Percentiles rank a stretch among this genome's conserved stretches.
These are phyloP conservation scores for Crepidodera aurea DNA, from an alignment of 2,888 invertebrate genomes.

Conservation along the genomic window DNA sequence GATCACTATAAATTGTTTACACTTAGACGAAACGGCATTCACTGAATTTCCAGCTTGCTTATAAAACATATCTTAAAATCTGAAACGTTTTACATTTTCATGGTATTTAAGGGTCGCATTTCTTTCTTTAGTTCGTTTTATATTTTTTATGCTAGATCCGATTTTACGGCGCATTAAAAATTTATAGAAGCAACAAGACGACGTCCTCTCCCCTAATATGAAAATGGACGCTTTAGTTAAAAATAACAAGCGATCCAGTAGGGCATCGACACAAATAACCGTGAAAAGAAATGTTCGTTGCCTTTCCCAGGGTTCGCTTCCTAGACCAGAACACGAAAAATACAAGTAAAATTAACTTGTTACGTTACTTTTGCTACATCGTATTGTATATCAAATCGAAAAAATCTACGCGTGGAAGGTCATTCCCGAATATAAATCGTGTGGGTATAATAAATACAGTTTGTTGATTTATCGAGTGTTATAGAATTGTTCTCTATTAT, in stretches of 20 bases:
- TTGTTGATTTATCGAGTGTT: not conserved
- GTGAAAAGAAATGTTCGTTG: not conserved
- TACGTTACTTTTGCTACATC: not conserved
- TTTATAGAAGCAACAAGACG: not conserved
- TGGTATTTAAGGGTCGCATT: too few species aligned
- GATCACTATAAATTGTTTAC: too few species aligned
- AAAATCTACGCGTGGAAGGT: conserved; percentile 13
- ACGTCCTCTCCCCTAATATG: not conserved
- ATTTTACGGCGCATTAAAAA: too few species aligned
- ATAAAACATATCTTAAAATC: too few species aligned
- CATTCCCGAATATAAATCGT: conserved; percentile 7
- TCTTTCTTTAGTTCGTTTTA: too few species aligned
- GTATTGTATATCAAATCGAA: conserved; percentile 10
- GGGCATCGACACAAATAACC: conserved; percentile 8
- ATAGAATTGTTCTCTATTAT: not conserved
- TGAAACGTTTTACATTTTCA: too few species aligned
- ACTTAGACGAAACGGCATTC: too few species aligned
- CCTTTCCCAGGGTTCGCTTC: conserved; percentile 6
- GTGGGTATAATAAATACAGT: not conserved
- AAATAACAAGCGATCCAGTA: conserved; percentile 10
- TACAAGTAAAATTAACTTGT: conserved; percentile 4
- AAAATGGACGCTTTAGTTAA: not conserved
- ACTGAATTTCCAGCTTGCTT: too few species aligned
- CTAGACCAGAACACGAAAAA: not conserved
- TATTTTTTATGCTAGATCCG: too few species aligned